These are phyloP conservation scores for Eubucco bourcierii DNA, from an alignment of 2,113 vertebrate genomes.

Conservation along the genomic window DNA sequence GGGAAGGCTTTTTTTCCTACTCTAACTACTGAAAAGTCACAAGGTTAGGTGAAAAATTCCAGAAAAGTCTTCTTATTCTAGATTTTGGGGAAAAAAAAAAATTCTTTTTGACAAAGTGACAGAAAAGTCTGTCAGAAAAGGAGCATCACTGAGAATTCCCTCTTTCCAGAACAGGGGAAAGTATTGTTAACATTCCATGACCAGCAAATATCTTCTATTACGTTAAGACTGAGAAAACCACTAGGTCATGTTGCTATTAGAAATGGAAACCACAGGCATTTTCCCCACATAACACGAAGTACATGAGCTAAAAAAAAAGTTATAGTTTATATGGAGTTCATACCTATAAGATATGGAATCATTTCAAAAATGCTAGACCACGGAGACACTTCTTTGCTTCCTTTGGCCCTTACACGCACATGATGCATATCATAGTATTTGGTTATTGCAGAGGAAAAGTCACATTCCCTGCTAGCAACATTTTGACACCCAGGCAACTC, in stretches of 20 bases:
- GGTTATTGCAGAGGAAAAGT: slow-evolving; percentile 29
- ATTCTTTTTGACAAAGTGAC: too few species aligned
- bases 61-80: too few species aligned
- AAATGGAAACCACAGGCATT: rapidly evolving
- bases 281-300: neutral
- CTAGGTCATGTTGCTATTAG: neutral
- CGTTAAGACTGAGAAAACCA: neutral
- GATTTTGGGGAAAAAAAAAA: too few species aligned
- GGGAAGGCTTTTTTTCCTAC: neutral
- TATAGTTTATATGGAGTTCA: neutral
- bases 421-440: neutral
- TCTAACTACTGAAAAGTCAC: neutral
- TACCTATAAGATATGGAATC: slow-evolving; percentile 32
- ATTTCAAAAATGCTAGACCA: slow-evolving; percentile 37
- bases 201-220: neutral
- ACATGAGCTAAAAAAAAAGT: too few species aligned
- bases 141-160: neutral
- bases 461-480: neutral
- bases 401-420: slow-evolving; percentile 38
- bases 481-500: slow-evolving; percentile 59
- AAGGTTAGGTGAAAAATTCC: neutral
- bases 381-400: neutral
- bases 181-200: neutral
- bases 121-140: neutral
- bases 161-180: neutral